A percentile compares a stretch with the other conserved stretches of the same genome.
Evolutionary conservation across 2,113 vertebrate species (phyloP).

Genomic region (Xyrauchen texanus): DNA sequence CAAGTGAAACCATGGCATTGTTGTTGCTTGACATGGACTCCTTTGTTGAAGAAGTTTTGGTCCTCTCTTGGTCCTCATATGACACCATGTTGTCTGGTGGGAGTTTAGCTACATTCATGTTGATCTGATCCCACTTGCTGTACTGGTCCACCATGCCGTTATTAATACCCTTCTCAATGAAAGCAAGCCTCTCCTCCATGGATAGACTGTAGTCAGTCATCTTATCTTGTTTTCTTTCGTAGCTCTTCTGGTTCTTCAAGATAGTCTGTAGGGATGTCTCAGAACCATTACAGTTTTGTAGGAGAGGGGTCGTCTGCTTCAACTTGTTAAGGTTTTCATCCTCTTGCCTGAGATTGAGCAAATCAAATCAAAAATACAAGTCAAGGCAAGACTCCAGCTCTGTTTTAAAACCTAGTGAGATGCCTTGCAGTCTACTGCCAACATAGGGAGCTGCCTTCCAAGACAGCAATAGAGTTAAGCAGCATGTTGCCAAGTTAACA

Average conservation of each 20-base stretch:
- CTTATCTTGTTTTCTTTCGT: conserved; percentile 64
- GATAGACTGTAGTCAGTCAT: conserved; percentile 82
- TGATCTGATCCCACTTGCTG: conserved; percentile 87
- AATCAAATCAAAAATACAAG: neutral
- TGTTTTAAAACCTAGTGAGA: no score
- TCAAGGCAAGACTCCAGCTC: neutral
- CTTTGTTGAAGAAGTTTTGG: conserved; percentile 26
- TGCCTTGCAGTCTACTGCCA: no score
- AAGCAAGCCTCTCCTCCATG: conserved; percentile 82
- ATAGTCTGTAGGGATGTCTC: conserved; percentile 78
- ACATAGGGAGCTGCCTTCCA: no score
- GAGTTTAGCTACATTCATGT: conserved; percentile 87
- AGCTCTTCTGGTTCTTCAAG: conserved; percentile 70
- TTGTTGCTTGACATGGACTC: conserved; percentile 62
- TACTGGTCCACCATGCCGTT: conserved; percentile 74
- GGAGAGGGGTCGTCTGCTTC: conserved; percentile 69
- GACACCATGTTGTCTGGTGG: conserved; percentile 76
- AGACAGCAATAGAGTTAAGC: no score
- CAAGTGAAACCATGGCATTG: conserved; percentile 69
- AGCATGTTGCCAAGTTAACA: no score
- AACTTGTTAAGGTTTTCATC: conserved; percentile 91
- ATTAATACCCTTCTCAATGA: conserved; percentile 81
- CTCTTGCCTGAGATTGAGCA: conserved; percentile 77
- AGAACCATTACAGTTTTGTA: conserved; percentile 86
- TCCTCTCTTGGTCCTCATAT: conserved; percentile 67